Evolutionary conservation across 2,113 vertebrate species (phyloP).

Genomic region (Elaphurus davidianus): DNA sequence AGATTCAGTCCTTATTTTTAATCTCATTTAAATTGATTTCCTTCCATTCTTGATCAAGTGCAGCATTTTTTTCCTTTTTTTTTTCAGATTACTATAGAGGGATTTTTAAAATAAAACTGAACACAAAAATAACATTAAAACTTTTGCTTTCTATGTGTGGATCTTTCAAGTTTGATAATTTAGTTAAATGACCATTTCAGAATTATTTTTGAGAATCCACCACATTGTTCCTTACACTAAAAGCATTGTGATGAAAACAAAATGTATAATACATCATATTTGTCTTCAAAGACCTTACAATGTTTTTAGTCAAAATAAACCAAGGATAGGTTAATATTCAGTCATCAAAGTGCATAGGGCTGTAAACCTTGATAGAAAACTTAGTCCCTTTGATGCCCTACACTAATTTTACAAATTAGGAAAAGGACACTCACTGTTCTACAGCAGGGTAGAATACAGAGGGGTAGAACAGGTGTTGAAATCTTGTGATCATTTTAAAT

Average conservation of each 20-base stretch:
- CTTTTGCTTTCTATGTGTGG: neutral
- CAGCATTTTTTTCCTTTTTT: neutral
- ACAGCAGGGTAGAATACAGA: neutral
- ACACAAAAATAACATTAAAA: too few species aligned
- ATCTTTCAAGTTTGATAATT: neutral
- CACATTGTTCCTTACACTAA: neutral
- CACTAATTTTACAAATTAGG: neutral
- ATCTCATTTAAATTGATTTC: neutral
- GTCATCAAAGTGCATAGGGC: neutral
- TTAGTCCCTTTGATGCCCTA: neutral
- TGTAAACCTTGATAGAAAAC: neutral
- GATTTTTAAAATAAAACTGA: too few species aligned
- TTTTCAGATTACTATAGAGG: too few species aligned
- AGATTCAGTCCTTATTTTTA: neutral
- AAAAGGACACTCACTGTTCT: neutral
- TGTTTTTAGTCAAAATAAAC: neutral
- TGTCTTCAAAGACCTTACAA: neutral
- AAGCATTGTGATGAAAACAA: neutral
- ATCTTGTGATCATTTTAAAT: neutral
- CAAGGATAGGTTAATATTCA: neutral
- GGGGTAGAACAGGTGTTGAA: neutral
- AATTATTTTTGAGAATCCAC: neutral
- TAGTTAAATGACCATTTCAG: neutral
- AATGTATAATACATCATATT: neutral
- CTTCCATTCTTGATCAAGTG: neutral